Conservation (phyloP, 2,797 vertebrate genomes). For the Pangasius mekongensis region DNA sequence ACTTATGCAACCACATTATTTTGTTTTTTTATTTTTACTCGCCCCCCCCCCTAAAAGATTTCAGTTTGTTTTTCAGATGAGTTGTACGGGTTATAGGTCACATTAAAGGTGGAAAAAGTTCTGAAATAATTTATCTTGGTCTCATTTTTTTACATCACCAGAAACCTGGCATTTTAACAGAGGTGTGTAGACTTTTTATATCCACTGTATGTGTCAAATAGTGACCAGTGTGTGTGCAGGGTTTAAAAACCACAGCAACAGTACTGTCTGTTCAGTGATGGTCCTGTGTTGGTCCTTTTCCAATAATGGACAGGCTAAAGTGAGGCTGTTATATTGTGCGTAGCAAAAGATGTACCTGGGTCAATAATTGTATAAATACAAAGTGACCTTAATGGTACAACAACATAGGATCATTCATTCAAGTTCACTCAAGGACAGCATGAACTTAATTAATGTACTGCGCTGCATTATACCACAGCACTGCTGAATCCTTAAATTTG, state of each 20-base stretch:
- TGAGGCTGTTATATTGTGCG: not conserved
- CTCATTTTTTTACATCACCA: too few relatives aligned
- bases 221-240: not conserved
- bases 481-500: not conserved
- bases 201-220: too few relatives aligned
- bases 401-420: not conserved
- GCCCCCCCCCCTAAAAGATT: too few relatives aligned
- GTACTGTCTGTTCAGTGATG: not conserved
- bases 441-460: not conserved
- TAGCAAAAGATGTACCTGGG: not conserved
- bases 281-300: not conserved
- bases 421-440: not conserved
- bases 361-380: not conserved
- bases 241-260: not conserved
- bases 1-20: too few relatives aligned
- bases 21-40: too few relatives aligned
- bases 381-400: not conserved
- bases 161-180: too few relatives aligned
- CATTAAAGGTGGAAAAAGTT: too few relatives aligned
- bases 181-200: too few relatives aligned
- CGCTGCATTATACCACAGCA: not conserved
- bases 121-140: too few relatives aligned
- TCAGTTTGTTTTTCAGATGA: too few relatives aligned
- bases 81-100: too few relatives aligned
- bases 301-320: not conserved